Percentiles rank a stretch among this genome's conserved stretches.
phyloP scores from a whole-genome alignment of 2,113 vertebrate genomes.

The Gasterosteus nipponicus region DNA sequence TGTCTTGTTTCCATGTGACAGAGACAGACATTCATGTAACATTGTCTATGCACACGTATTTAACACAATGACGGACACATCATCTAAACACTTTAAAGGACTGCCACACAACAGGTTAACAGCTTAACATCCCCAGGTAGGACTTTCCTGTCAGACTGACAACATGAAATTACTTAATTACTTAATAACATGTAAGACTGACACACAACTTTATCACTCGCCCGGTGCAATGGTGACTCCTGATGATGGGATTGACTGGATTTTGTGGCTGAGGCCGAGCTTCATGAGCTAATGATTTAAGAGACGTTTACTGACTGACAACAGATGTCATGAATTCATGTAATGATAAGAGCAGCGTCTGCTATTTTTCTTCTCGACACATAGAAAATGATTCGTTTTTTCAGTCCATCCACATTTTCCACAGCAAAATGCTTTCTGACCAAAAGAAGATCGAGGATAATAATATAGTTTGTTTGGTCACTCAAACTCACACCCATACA shows the following conservation, averaged over 20 bases:
- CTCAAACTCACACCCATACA: constrained; percentile 40
- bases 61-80: constrained; percentile 44
- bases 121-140: constrained; percentile 56
- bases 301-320: constrained; percentile 34
- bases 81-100: constrained; percentile 53
- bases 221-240: constrained; percentile 53
- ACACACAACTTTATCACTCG: constrained; percentile 77
- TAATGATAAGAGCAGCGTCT: constrained; percentile 29
- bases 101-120: constrained; percentile 55
- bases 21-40: constrained; percentile 57
- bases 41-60: constrained; percentile 33
- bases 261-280: constrained; percentile 25
- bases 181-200: constrained; percentile 61
- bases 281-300: constrained; percentile 37
- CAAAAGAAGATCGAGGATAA: constrained; percentile 12
- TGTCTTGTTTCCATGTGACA: constrained; percentile 49
- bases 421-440: constrained; percentile 4
- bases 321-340: constrained; percentile 45
- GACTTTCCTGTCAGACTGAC: constrained; percentile 61
- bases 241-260: constrained; percentile 49
- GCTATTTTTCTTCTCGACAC: constrained; percentile 14
- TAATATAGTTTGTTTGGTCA: constrained; percentile 23
- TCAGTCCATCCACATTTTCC: background rate
- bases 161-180: constrained; percentile 55
- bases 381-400: background rate